Evolutionary conservation across 2,113 vertebrate species (phyloP), one percentile per base, ranked within the genome.

Genomic region (Albula goreensis): DNA sequence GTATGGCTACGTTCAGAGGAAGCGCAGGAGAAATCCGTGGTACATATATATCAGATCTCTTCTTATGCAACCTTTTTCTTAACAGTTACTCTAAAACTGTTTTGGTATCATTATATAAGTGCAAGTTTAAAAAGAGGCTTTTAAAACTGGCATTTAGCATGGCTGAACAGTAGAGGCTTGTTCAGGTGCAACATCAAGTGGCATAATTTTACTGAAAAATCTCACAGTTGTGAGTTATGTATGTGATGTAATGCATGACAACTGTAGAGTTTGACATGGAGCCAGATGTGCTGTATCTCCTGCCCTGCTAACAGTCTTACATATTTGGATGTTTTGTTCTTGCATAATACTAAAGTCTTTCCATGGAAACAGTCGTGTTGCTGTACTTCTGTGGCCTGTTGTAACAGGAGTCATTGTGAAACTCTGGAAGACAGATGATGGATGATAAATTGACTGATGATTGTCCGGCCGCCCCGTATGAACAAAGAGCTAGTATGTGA

Each of bases 401-500:
- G 79, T 52, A 81, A 50, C 49, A 19, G 5, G 50, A 53, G 3
- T 3, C 80, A 49, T 81, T 81, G 80, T 52, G 51, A 53, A 81
- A n/a, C 15, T 50, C 80, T 4, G 22, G 15, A 10, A 5, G 50
- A 81, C 15, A 50, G 22, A 81, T 81, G 70, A 81, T 25, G 80
- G 22, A 81, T 53, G 70, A 1, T 12, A 81, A n/a, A 50, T 81
- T 51, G 80, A 52, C 50, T 81, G 80, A 81, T 51, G 12, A n/a
- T 22, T 80, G 50, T 12, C 53, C 51, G 15, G 9, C 8, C 19
- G 5, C 19, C 78, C 7, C 9, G 50, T 17, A 3, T 50, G 9
- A 80, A 49, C 41, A 80, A 80, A 80, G 78, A 5, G 8, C 78
- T 48, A 80, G 80, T 81, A n/a, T 81, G 80, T 25, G 80, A 53